Base-by-base conservation (phyloP, 2,113 vertebrate genomes). In the Thinocorus orbignyianus region DNA sequence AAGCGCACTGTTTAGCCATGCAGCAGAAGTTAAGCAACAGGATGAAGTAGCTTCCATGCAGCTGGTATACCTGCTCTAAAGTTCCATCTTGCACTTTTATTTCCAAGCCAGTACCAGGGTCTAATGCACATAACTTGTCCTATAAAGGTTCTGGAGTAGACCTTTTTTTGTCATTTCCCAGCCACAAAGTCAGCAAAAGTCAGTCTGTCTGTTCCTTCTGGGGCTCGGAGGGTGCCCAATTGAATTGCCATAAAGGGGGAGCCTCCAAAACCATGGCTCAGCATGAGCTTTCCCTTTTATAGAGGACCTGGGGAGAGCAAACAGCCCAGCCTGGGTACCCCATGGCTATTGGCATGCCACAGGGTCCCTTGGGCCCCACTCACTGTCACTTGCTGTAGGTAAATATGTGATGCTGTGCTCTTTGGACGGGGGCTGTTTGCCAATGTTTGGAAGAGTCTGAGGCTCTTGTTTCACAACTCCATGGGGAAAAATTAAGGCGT, bases 401-500 rank as follows among this genome's bases (percentile, higher is more conserved):
- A 88, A 91, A 79, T 65, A 68, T 9, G 31, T 72, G 65, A 71
- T 28, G 22, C n/a, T 57, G 35, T 95, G 95, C 69, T 91, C 90
- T 95, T 97, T 93, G 96, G 54, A 96, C 83, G 0, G 44, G 39
- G 61, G 61, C 42, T 96, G 69, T 95, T 97, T 96, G 86, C 52
- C 86, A 89, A 8, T 26, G 61, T 92, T 81, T 46, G 31, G 60
- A 79, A 91, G 77, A 86, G 69, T 91, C 3, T 3, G 46, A 71
- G 70, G 72, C 28, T 72, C 52, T 48, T 25, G 8, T 89, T 95
- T 94, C 92, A 91, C 73, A 92, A 54, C 48, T 2, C 2, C 52
- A 79, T 5, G 0, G 4, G 25, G 7, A 2, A 18, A 88, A 76
- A 48, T 24, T 20, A 76, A 86, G 61, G 52, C 18, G 37, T 86